Evolutionary conservation across 2,113 vertebrate species (phyloP).

Genomic region (Oostethus manadensis): DNA sequence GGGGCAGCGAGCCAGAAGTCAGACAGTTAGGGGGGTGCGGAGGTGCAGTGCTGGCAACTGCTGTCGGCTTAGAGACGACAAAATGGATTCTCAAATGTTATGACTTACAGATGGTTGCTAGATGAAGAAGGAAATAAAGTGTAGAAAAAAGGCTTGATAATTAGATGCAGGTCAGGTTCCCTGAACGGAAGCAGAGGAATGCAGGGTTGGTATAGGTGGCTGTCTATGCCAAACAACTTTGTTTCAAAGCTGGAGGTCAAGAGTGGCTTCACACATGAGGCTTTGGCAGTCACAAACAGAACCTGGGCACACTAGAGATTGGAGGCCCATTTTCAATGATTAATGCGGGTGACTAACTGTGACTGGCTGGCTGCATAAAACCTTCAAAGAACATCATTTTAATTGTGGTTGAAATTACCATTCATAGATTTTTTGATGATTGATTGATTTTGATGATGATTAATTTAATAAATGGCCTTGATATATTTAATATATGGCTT

Average conservation of each 20-base stretch:
- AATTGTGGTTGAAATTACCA: constrained; percentile 24
- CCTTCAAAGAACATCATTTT: constrained; percentile 7
- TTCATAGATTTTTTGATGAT: background rate
- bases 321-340: constrained; percentile 37
- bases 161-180: constrained; percentile 6
- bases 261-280: constrained; percentile 40
- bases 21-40: constrained; percentile 6
- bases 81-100: background rate
- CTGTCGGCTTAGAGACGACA: constrained; percentile 12
- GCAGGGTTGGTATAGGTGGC: constrained; percentile 30
- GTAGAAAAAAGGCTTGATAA: constrained; percentile 13
- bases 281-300: constrained; percentile 24
- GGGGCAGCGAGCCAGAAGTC: constrained; percentile 21
- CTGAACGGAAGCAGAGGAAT: constrained; percentile 35
- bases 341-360: constrained; percentile 39
- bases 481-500: no score
- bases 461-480: background rate
- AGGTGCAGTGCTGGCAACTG: constrained; percentile 37
- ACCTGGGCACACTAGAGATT: constrained; percentile 26
- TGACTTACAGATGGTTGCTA: background rate
- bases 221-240: constrained; percentile 36
- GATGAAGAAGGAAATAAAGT: background rate
- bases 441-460: background rate
- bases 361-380: constrained; percentile 19
- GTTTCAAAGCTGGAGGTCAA: constrained; percentile 49